Evolutionary conservation across 2,797 vertebrate genomes (phyloP), one percentile per base, ranked within the genome.

Genomic region (Sitta carolinensis): DNA sequence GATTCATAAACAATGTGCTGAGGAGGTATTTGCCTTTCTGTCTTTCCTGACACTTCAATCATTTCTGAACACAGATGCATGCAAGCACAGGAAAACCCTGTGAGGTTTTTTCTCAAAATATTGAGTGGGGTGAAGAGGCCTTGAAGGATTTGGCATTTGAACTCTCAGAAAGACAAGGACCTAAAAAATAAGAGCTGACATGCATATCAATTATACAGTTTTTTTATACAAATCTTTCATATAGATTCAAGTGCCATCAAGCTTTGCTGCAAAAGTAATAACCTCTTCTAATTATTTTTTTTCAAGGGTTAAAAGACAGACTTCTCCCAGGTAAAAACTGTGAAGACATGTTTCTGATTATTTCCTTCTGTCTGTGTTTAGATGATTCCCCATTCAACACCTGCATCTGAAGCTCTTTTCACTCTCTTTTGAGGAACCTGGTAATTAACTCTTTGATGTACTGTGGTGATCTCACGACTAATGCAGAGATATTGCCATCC

Each of bases 41-140:
- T 19, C 13, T 80, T 40, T 78, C 38, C 54, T 64, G 59, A 42
- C 23, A 7, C 18, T 17, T 5, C 51, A 25, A 25, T 58, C 12
- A 22, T 62, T 95, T 77, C 55, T 78, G 38, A 84, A 21, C 29
- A 25, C 20, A 22, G 13, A 26, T 48, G 7, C 1, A 4, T 0
- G 1, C 2, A 7, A 8, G 12, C 10, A 32, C 1, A 7, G 2
- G 3, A 6, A 7, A 4, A 25, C 4, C 4, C 9, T 16, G 2
- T 13, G 5, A 80, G 36, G 4, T 5, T 88, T 91, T 57, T 25
- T 36, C 6, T 48, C 3, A 5, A 32, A 62, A 20, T 5, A 23
- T 2, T 26, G 19, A 29, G 29, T 51, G 20, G 2, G 12, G 8
- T 54, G 22, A 52, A 67, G 42, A 61, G 14, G 10, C 6, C 42